phyloP scores from a whole-genome alignment of 1,140 invertebrate species.

The Tribolium madens region DNA sequence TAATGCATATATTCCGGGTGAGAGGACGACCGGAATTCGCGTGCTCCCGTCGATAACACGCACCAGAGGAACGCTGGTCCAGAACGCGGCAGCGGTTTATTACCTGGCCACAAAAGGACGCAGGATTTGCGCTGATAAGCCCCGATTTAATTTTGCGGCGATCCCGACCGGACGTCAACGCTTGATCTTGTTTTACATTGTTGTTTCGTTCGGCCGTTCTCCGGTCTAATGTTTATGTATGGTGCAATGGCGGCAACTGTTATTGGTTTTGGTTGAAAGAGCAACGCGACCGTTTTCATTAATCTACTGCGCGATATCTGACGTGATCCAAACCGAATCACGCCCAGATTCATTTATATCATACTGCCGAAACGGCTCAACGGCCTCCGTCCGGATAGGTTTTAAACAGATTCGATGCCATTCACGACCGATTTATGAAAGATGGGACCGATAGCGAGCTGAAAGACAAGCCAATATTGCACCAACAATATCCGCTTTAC shows the following conservation, averaged over 20 bases:
- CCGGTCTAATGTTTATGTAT: conserved; percentile 51
- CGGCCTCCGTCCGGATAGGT: neutral
- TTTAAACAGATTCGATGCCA: conserved; percentile 3
- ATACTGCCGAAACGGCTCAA: neutral
- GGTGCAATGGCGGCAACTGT: conserved; percentile 43
- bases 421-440: conserved; percentile 13
- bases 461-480: conserved; percentile 12
- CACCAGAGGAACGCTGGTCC: conserved; percentile 43
- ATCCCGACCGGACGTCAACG: conserved; percentile 53
- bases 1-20: conserved; percentile 47
- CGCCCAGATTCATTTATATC: conserved; percentile 22
- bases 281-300: conserved; percentile 45
- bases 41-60: conserved; percentile 55
- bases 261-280: conserved; percentile 47
- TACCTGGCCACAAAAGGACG: conserved; percentile 53
- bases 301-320: conserved; percentile 38
- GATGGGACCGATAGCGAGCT: neutral
- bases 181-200: conserved; percentile 60
- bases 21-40: conserved; percentile 49
- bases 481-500: conserved; percentile 11
- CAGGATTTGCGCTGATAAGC: conserved; percentile 59
- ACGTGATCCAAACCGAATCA: conserved; percentile 32
- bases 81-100: conserved; percentile 50
- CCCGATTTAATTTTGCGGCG: conserved; percentile 60
- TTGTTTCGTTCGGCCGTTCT: conserved; percentile 44